These are phyloP conservation scores for Datnioides undecimradiatus DNA, from an alignment of 2,113 vertebrate species.

Conservation along the genomic window DNA sequence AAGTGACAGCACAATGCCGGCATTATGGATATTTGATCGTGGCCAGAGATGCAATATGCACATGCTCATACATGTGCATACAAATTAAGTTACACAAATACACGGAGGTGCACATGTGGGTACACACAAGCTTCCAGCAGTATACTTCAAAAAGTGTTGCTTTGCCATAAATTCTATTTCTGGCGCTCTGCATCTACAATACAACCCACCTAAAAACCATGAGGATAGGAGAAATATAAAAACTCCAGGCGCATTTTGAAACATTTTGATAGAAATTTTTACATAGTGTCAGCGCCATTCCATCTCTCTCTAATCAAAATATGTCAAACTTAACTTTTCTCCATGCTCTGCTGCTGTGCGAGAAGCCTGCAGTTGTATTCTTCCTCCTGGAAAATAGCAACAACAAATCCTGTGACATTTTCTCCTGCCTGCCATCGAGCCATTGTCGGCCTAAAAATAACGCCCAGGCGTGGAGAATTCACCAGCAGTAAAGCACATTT, in stretches of 20 bases:
- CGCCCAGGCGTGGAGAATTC: conserved; percentile 15
- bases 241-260: conserved; percentile 23
- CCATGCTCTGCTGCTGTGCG: neutral
- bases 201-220: neutral
- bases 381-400: conserved; percentile 34
- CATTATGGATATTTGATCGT: conserved; percentile 76
- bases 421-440: conserved; percentile 30
- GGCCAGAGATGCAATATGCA: conserved; percentile 39
- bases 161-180: conserved; percentile 46
- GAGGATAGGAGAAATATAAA: neutral
- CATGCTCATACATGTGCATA: conserved; percentile 15
- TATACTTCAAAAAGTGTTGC: conserved; percentile 48
- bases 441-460: conserved; percentile 56
- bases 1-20: conserved; percentile 66
- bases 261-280: conserved; percentile 42
- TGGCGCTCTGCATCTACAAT: neutral
- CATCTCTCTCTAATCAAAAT: conserved; percentile 54
- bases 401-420: conserved; percentile 42
- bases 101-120: neutral
- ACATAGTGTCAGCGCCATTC: conserved; percentile 38
- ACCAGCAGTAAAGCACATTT: conserved; percentile 29
- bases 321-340: conserved; percentile 42
- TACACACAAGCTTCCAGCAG: conserved; percentile 16
- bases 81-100: neutral
- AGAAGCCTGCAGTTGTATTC: conserved; percentile 24